Evolutionary conservation across 1,140 invertebrate genomes (phyloP).

Genomic region (Drosophila sucinea): DNA sequence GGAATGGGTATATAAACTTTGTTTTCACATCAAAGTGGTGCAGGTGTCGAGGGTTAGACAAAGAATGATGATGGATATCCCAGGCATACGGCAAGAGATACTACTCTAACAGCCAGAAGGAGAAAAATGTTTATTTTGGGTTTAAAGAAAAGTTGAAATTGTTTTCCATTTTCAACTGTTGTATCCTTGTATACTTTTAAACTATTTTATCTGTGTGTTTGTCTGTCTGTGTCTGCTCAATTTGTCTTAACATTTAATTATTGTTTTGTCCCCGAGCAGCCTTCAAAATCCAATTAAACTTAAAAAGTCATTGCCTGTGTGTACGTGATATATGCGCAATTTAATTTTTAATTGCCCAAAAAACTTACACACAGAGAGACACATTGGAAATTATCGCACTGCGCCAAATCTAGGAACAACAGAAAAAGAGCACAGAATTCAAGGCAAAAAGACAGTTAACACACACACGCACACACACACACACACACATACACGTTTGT

Average conservation of each 20-base stretch:
- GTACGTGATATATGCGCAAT: conserved; percentile 75
- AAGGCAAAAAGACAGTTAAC: conserved; percentile 39
- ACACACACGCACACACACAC: conserved; percentile 10
- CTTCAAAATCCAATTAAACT: conserved; percentile 76
- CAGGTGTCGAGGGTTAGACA: conserved; percentile 4
- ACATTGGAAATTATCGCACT: conserved; percentile 52
- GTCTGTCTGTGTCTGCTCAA: conserved; percentile 29
- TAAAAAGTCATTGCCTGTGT: conserved; percentile 58
- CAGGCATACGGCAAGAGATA: not conserved
- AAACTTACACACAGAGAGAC: conserved; percentile 41
- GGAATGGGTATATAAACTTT: not conserved
- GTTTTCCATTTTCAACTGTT: not conserved
- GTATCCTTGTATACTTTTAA: not conserved
- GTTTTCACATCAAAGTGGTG: conserved; percentile 12
- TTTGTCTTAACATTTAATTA: conserved; percentile 50
- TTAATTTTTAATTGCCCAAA: conserved; percentile 78
- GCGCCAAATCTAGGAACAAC: conserved; percentile 50
- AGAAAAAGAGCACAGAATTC: conserved; percentile 26
- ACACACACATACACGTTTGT: conserved; percentile 39
- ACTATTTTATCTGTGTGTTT: not conserved
- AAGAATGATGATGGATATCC: conserved; percentile 10
- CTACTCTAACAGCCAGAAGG: not conserved
- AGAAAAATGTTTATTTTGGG: conserved; percentile 4
- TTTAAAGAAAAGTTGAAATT: conserved; percentile 4
- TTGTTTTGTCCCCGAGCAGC: conserved; percentile 39